Evolutionary conservation across 2,113 vertebrate species (phyloP), one percentile per base, ranked within the genome.

Genomic region (Panthera leo): DNA sequence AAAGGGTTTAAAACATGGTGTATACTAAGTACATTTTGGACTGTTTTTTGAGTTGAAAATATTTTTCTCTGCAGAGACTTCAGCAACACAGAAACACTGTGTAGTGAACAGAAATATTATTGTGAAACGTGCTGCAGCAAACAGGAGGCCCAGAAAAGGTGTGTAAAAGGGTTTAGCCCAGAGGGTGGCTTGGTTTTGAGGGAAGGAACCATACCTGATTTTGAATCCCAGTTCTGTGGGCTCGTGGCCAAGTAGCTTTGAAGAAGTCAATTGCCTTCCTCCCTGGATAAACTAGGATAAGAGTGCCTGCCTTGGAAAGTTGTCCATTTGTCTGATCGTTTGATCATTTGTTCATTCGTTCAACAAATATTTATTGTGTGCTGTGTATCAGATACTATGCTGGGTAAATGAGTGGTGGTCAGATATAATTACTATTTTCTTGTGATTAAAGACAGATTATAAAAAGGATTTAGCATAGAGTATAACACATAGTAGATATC

Each of bases 71-170:
- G 21, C 99, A 99, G 99, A 99, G 99, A 99, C 98, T 99, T 99
- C 99, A 99, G 99, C 97, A 99, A 99, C 99, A 99, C 99, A 92
- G 99, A 99, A 99, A 99, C 99, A 0, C 98, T 99, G 98, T 99
- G 99, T 95, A 99, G 99, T 92, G 99, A 99, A 98, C 99, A 99
- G 98, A 99, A 99, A 98, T 99, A 99, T 98, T 99, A 99, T 98
- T 99, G 99, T 98, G 99, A 99, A 98, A 99, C 99, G 1, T 99
- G 99, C 99, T 99, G 99, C 99, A 99, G 99, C 99, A 99, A 99
- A 98, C 99, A 99, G 98, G 99, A 99, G 97, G 99, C 99, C 84
- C 99, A 99, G 98, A 99, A 99, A 98, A 99, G 99, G 99, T 99
- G 82, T 97, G 99, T 67, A 0, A 92, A 92, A 91, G 55, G 87